phyloP scores from a whole-genome alignment of 2,113 vertebrate species.

The Ceratotherium simum region DNA sequence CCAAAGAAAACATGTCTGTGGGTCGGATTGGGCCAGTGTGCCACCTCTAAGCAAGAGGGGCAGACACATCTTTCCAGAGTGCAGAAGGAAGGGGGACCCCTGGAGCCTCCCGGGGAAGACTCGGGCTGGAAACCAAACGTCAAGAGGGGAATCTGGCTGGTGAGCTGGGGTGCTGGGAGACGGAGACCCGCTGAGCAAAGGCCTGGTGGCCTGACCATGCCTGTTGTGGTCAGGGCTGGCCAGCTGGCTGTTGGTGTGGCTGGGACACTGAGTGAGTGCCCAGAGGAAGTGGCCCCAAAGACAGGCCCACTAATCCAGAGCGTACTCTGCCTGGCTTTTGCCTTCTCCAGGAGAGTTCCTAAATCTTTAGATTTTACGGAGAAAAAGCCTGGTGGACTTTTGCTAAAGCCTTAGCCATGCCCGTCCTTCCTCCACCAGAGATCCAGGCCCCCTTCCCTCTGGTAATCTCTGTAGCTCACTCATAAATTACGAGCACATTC shows the following conservation, averaged over 20 bases:
- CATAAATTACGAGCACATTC: constrained; percentile 85
- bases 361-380: constrained; percentile 31
- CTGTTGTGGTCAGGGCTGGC: not conserved
- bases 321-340: not conserved
- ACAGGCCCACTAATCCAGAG: not conserved
- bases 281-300: not conserved
- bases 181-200: not conserved
- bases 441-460: constrained; percentile 54
- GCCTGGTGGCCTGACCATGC: not conserved
- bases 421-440: not conserved
- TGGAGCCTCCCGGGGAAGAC: not conserved
- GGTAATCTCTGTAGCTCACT: constrained; percentile 69
- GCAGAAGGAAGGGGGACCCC: not conserved
- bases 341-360: not conserved
- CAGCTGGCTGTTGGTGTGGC: not conserved
- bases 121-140: not conserved
- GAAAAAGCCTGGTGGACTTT: constrained; percentile 47
- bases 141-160: not conserved
- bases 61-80: not conserved
- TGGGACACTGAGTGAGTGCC: not conserved
- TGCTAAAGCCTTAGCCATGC: constrained; percentile 37
- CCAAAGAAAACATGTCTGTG: not conserved
- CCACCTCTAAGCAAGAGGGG: not conserved
- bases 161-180: not conserved
- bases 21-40: not conserved